phyloP scores from a whole-genome alignment of 2,797 vertebrate genomes.

The Perodicticus potto region DNA sequence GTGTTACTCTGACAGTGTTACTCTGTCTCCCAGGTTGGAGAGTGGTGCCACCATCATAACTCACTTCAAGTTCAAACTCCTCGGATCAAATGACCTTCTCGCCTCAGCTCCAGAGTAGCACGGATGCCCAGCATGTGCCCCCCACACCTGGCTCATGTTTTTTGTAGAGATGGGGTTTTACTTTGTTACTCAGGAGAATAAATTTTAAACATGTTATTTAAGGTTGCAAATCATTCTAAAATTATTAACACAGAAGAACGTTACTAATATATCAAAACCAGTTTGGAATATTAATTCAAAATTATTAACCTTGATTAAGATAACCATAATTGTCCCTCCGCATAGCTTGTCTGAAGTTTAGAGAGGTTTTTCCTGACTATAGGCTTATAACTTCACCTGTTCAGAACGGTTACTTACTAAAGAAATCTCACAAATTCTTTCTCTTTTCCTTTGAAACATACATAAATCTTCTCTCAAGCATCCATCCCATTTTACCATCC shows the following conservation, averaged over 20 bases:
- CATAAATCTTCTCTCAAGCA: background rate
- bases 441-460: background rate
- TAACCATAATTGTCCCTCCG: background rate
- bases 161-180: background rate
- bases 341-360: background rate
- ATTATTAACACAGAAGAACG: background rate
- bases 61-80: background rate
- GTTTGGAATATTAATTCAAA: background rate
- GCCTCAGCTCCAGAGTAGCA: background rate
- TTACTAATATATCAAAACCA: background rate
- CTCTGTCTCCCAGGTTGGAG: background rate
- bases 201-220: background rate
- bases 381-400: background rate
- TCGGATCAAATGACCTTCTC: background rate
- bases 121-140: background rate
- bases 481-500: background rate
- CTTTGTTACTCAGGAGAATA: background rate
- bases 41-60: background rate
- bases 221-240: background rate
- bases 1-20: background rate
- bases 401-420: background rate
- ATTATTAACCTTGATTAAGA: background rate
- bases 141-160: background rate
- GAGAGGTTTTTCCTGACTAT: background rate
- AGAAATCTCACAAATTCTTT: background rate